Conservation (phyloP, 1,140 invertebrate species). For the Drosophila biarmipes region DNA sequence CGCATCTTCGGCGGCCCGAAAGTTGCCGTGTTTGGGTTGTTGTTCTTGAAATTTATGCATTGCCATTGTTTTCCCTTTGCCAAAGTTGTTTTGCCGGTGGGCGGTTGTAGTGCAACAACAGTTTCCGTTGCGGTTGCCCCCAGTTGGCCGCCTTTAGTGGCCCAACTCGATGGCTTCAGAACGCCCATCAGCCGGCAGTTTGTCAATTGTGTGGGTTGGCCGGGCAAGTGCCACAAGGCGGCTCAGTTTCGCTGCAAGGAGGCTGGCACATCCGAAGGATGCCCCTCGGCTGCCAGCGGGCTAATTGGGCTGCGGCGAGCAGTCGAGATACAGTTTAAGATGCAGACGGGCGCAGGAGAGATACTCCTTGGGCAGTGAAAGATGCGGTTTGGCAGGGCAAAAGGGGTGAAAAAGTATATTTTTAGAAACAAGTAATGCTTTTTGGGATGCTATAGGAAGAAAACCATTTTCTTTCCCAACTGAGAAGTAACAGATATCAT, state of each 20-base stretch:
- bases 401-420: background rate
- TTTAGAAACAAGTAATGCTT: background rate
- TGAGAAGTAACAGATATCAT: too few relatives aligned
- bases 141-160: constrained; percentile 30
- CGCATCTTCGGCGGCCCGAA: constrained; percentile 29
- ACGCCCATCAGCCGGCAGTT: constrained; percentile 23
- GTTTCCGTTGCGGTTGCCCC: constrained; percentile 17
- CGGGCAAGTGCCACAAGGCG: constrained; percentile 19
- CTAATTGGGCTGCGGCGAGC: constrained; percentile 33
- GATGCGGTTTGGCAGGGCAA: background rate
- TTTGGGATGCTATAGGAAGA: too few relatives aligned
- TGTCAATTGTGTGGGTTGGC: constrained; percentile 49
- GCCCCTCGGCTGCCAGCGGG: constrained; percentile 14
- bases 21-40: constrained; percentile 48
- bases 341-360: background rate
- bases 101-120: constrained; percentile 15
- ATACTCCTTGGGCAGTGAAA: background rate
- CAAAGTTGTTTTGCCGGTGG: constrained; percentile 26
- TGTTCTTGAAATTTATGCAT: constrained; percentile 67
- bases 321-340: constrained; percentile 25
- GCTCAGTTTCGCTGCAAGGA: constrained; percentile 15
- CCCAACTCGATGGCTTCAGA: constrained; percentile 6
- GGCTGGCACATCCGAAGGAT: constrained; percentile 29
- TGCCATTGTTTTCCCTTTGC: constrained; percentile 43
- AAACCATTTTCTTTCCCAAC: too few relatives aligned